Conservation (phyloP, 2,888 invertebrate species). For the Teleogryllus oceanicus region DNA sequence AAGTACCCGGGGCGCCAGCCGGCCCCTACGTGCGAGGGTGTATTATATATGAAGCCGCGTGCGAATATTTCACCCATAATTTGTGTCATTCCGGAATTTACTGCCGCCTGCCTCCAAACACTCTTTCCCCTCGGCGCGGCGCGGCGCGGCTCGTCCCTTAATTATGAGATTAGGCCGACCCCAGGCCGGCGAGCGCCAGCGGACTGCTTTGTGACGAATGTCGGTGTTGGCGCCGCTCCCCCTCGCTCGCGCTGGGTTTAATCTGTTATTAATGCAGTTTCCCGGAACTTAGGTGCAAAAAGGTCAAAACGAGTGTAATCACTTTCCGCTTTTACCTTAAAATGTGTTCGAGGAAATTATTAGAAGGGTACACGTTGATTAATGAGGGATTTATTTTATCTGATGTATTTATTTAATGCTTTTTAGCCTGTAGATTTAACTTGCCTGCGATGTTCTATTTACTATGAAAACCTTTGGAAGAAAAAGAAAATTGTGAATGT, state of each 20-base stretch:
- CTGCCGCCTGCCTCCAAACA: background rate
- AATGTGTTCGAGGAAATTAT: no score
- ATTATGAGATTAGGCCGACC: background rate
- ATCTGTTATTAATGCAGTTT: background rate
- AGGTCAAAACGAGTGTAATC: no score
- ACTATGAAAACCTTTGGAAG: no score
- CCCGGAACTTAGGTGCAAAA: background rate
- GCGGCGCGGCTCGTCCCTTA: background rate
- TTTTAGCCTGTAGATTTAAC: no score
- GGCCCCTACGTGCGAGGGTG: background rate
- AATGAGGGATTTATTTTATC: no score
- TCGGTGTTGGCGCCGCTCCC: background rate
- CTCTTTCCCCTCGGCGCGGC: background rate
- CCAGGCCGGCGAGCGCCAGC: background rate
- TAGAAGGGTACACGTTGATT: no score
- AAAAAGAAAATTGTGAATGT: no score
- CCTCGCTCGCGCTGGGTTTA: background rate
- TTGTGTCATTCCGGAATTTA: conserved; percentile 2
- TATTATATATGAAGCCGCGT: background rate
- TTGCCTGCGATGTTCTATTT: no score
- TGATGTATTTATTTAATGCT: no score
- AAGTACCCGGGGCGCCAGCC: background rate
- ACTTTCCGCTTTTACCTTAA: no score
- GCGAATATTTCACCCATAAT: background rate
- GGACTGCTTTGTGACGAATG: background rate